These are phyloP conservation scores for Lycocorax pyrrhopterus DNA, from an alignment of 2,113 vertebrate species.

Conservation along the genomic window DNA sequence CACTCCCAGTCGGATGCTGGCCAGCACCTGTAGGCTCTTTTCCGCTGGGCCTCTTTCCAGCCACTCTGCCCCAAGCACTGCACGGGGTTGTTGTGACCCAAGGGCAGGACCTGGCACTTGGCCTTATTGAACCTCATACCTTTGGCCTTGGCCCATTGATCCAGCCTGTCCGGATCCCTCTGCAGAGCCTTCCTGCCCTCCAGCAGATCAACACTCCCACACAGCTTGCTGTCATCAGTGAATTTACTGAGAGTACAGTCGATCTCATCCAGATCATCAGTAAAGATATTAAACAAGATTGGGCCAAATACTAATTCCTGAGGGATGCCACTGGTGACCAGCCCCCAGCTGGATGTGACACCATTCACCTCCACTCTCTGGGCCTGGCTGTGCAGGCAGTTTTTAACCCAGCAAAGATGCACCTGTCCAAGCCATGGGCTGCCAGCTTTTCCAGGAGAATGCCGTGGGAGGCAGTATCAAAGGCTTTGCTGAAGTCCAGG, in stretches of 20 bases:
- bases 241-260: neutral
- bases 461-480: fast-evolving
- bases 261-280: neutral
- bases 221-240: neutral
- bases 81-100: neutral
- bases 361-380: neutral
- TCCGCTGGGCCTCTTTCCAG: neutral
- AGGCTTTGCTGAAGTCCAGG: neutral
- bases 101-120: neutral
- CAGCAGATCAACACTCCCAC: neutral
- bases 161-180: neutral
- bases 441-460: neutral
- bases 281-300: neutral
- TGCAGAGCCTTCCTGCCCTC: neutral
- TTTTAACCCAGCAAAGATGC: neutral
- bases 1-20: fast-evolving
- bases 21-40: fast-evolving
- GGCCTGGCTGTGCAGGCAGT: neutral
- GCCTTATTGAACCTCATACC: neutral
- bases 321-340: neutral
- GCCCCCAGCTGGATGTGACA: neutral
- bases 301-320: neutral
- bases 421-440: neutral
- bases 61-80: neutral
- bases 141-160: neutral